Conservation (phyloP, 2,888 invertebrate species). For the Labia minor region DNA sequence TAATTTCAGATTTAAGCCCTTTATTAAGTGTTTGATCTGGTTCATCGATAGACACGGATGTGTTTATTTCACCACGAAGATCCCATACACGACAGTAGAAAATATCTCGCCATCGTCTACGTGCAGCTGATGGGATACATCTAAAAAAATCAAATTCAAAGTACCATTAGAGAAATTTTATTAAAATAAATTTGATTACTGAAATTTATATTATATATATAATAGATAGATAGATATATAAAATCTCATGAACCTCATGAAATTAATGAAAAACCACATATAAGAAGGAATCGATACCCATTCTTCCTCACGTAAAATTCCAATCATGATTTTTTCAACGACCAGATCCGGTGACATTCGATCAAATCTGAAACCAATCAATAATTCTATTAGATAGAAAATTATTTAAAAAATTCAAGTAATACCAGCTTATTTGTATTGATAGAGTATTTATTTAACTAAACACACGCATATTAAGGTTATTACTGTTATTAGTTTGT, state of each 20-base stretch:
- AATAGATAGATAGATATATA: too few species aligned
- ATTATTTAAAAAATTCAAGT: not conserved
- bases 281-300: conserved; percentile 22
- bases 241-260: too few species aligned
- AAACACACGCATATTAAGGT: not conserved
- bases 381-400: not conserved
- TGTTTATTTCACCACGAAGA: not conserved
- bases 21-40: not conserved
- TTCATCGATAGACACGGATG: not conserved
- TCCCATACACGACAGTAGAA: not conserved
- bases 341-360: conserved; percentile 23
- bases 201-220: too few species aligned
- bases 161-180: too few species aligned
- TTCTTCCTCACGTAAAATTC: conserved; percentile 23
- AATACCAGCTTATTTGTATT: not conserved
- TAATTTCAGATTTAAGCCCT: not conserved
- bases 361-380: conserved; percentile 19
- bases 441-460: not conserved
- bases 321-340: conserved; percentile 22
- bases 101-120: not conserved
- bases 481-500: too few species aligned
- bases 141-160: not conserved
- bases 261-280: conserved; percentile 23
- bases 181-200: too few species aligned
- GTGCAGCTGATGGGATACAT: not conserved